Evolutionary conservation across 2,113 vertebrate genomes (phyloP).

Genomic region (Planiliza haematocheilus): DNA sequence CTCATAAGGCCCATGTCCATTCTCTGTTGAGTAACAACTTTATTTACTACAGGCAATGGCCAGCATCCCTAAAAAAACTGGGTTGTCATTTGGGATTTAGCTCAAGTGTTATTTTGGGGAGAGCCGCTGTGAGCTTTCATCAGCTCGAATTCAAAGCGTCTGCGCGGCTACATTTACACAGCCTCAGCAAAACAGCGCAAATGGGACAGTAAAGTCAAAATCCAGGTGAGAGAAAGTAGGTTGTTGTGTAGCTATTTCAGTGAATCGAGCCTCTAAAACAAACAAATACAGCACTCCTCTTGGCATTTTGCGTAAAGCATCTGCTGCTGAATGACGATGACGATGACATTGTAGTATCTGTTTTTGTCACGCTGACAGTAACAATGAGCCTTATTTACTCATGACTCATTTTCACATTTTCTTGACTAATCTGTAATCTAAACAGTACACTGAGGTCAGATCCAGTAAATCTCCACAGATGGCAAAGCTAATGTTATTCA

Average conservation of each 20-base stretch:
- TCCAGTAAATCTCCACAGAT: conserved; percentile 81
- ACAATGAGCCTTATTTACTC: conserved; percentile 43
- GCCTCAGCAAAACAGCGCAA: neutral
- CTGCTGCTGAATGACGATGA: neutral
- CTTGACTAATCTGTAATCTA: conserved; percentile 70
- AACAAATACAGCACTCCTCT: no score
- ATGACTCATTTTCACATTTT: conserved; percentile 58
- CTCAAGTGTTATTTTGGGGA: neutral
- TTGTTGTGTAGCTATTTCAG: neutral
- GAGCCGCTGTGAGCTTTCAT: neutral
- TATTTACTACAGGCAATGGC: no score
- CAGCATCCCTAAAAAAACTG: neutral
- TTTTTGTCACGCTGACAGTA: conserved; percentile 23
- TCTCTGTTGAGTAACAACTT: no score
- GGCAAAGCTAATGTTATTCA: conserved; percentile 80
- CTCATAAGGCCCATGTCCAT: no score
- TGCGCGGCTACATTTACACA: no score
- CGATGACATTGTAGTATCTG: neutral
- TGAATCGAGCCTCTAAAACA: no score
- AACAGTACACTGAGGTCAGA: conserved; percentile 71
- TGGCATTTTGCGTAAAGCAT: no score
- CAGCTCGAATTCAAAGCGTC: no score
- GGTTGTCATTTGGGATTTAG: conserved; percentile 3
- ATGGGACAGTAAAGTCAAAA: neutral
- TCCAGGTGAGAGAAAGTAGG: neutral